phyloP scores from a whole-genome alignment of 1,140 invertebrate genomes.

The Ceratina australensis region DNA sequence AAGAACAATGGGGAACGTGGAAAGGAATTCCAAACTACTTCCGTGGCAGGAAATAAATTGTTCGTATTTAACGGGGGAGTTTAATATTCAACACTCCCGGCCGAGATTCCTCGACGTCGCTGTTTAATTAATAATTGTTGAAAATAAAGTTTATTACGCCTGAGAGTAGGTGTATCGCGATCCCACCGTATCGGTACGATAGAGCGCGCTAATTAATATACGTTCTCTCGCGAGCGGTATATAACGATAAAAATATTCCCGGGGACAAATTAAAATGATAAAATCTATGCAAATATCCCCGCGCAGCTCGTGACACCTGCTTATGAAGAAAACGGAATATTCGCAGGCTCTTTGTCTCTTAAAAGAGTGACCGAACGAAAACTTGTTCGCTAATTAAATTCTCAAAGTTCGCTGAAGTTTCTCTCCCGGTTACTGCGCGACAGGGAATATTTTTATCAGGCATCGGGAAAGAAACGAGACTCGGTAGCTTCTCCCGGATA shows the following conservation, averaged over 20 bases:
- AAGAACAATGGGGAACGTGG: background rate
- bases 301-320: too few relatives aligned
- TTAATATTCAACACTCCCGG: background rate
- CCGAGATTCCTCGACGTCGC: too few relatives aligned
- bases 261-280: too few relatives aligned
- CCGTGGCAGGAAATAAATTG: background rate
- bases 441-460: background rate
- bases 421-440: background rate
- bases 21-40: background rate
- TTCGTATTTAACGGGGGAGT: background rate
- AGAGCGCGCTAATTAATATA: too few relatives aligned
- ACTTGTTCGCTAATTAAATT: constrained; percentile 1
- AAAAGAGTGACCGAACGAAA: background rate
- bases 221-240: too few relatives aligned
- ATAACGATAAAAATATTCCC: too few relatives aligned
- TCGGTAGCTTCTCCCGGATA: background rate
- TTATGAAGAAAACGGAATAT: background rate
- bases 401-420: background rate
- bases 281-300: too few relatives aligned
- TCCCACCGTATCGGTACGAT: too few relatives aligned
- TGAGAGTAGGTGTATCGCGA: too few relatives aligned
- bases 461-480: background rate
- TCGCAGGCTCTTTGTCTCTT: background rate
- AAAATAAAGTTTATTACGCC: too few relatives aligned
- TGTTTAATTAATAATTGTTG: too few relatives aligned